Base-by-base conservation (phyloP, 2,888 invertebrate species). In the Cacoxenus indagator region DNA sequence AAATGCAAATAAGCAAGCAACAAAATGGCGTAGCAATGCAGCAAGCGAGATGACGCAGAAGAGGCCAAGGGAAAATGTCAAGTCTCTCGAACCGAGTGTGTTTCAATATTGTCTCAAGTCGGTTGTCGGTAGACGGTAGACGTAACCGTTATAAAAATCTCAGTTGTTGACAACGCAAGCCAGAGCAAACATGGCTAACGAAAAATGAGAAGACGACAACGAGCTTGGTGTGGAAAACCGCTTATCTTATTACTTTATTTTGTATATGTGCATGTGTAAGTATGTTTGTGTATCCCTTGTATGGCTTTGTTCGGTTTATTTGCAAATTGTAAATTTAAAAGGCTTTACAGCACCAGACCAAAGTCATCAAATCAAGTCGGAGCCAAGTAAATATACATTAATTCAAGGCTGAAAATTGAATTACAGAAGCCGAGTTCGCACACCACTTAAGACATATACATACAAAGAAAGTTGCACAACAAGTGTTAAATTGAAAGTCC, bases 101-200 rank as follows among this genome's bases (percentile, higher is more conserved):
- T 61, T 11, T 43, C 61, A 61, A 61, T 61, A 61, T 61, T 61
- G 43, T 43, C 43, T 61, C 43, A 61, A 61, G 61, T 61, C 43
- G 37, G 61, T n/a, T n/a, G n/a, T n/a, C n/a, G n/a, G n/a, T n/a
- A n/a, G n/a, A n/a, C n/a, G n/a, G 22, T 65, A 51, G 67, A 19
- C 4, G 11, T 37, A 37, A 54, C 17, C 29, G 59, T 43, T 59
- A 24, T 26, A 29, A 66, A 48, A 46, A 43, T 67, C 62, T 62
- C 67, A 43, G 67, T 62, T 62, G 61, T 61, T 61, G 61, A 61
- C 61, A 61, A 43, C 43, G 43, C 27, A 22, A 61, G 43, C 43
- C 8, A 61, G 8, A 61, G 24, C 61, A 61, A 61, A 61, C 61
- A 61, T 61, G 61, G 61, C 61, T 43, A 43, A 19, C 24, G 43